Evolutionary conservation across 2,888 invertebrate genomes (phyloP), one percentile per base, ranked within the genome.

Genomic region (Automeris io): DNA sequence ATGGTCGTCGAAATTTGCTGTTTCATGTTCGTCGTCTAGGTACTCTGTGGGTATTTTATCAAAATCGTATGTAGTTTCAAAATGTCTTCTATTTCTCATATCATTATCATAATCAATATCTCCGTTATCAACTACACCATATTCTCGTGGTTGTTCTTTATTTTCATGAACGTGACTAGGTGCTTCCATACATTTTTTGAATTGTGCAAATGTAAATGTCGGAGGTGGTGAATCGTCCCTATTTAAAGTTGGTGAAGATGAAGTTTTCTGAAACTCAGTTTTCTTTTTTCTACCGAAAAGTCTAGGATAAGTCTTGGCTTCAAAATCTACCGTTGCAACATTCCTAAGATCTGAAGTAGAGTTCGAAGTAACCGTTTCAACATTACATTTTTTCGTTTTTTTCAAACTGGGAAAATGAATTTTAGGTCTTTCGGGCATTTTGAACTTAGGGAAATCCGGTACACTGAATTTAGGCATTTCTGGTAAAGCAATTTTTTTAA

Each of bases 241-340:
- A 40, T 81, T 76, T 41, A 83, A 61, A 19, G 70, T 81, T 1
- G 86, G 86, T 0, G 89, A 88, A 34, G 88, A 89, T 13, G 88
- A 88, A 3, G 88, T 88, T 53, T 87, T 88, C 3, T 72, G 68
- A 19, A 82, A 46, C 32, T 78, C 72, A 2, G 70, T 43, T 51
- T 82, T 82, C 57, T 88, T 87, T 54, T 86, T 86, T 52, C 75
- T 77, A 41, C 69, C 72, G 55, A 92, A 91, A 48, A 95, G 88
- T 52, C 94, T 89, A 0, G 95, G 95, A 64, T 93, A 94, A 0
- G 95, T 95, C 52, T 91, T 90, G 47, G 93, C 91, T 70, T 93
- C 93, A 61, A 91, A 90, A 35, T 91, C 90, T 60, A 94, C 92
- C 29, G 88, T 89, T 37, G 88, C 83, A 23, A 83, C 79, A 39